Conservation (phyloP, 2,113 vertebrate genomes). For the Solea solea region DNA sequence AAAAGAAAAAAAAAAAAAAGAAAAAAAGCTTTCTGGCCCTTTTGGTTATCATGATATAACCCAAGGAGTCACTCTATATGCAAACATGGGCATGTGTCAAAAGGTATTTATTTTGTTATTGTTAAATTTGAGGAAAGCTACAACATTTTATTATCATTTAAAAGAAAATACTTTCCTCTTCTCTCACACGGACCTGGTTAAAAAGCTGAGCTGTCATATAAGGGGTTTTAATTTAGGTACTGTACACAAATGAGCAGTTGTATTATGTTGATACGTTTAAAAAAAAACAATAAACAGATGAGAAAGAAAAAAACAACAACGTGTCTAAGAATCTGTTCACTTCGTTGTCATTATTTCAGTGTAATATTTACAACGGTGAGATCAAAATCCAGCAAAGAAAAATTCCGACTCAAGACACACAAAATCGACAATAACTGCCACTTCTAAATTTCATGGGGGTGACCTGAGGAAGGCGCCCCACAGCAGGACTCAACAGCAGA, state of each 20-base stretch:
- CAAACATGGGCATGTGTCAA: not conserved
- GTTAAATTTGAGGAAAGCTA: not conserved
- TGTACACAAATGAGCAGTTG: too few species aligned
- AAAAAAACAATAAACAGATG: not conserved
- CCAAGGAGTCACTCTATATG: not conserved
- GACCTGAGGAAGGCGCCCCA: conserved; percentile 66
- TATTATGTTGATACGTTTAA: too few species aligned
- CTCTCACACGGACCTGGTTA: not conserved
- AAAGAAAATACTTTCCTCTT: not conserved
- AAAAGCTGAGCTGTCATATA: not conserved
- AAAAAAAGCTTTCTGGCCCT: conserved; percentile 22
- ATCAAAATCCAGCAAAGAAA: not conserved
- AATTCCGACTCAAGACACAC: conserved; percentile 2
- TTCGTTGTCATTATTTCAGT: not conserved
- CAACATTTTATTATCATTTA: not conserved
- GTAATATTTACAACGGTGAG: not conserved
- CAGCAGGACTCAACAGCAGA: conserved; percentile 72
- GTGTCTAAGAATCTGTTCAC: too few species aligned
- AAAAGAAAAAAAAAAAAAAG: conserved; percentile 27
- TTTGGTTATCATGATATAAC: conserved; percentile 16
- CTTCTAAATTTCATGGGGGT: conserved; percentile 57
- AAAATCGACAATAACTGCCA: conserved; percentile 32
- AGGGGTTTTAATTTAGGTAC: too few species aligned
- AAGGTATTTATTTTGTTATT: not conserved
- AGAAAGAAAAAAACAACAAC: not conserved